Percentiles rank a stretch among this genome's conserved stretches.
Evolutionary conservation across 2,113 vertebrate species (phyloP).

Genomic region (Hippocampus mohnikei): DNA sequence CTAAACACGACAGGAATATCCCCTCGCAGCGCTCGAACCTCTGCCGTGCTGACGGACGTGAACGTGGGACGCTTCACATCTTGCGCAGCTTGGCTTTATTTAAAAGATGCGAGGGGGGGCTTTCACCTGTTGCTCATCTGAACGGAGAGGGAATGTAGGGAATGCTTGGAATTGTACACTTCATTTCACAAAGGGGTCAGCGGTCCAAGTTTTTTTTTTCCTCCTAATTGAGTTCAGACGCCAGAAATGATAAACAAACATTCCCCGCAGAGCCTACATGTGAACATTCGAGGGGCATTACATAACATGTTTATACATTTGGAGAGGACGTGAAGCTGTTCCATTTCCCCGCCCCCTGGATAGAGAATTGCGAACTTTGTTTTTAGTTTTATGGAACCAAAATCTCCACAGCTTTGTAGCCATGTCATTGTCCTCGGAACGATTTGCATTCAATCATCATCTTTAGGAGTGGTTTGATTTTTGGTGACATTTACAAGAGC

Average conservation of each 20-base stretch:
- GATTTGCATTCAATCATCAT: too few species aligned
- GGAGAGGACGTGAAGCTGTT: too few species aligned
- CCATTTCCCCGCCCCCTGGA: too few species aligned
- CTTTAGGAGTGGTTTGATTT: too few species aligned
- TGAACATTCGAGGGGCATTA: neutral
- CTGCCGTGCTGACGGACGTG: constrained; percentile 38
- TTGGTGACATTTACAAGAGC: neutral
- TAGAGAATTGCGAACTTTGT: too few species aligned
- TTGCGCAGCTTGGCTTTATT: constrained; percentile 2
- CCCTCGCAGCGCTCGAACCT: constrained; percentile 31
- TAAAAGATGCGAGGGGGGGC: neutral
- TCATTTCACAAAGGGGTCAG: constrained; percentile 1
- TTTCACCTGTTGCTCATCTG: neutral
- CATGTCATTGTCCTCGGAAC: too few species aligned
- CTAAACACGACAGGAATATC: constrained; percentile 39
- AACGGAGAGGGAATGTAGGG: constrained; percentile 43
- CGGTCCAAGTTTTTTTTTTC: neutral
- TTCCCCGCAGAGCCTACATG: neutral
- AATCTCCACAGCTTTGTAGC: too few species aligned
- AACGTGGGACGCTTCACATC: constrained; percentile 7
- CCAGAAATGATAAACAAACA: neutral
- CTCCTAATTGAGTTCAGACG: constrained; percentile 5
- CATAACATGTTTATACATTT: neutral
- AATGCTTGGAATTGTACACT: constrained; percentile 39
- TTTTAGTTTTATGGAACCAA: too few species aligned